These are phyloP conservation scores for Macaria notata DNA, from an alignment of 2,888 invertebrate genomes.

Conservation along the genomic window DNA sequence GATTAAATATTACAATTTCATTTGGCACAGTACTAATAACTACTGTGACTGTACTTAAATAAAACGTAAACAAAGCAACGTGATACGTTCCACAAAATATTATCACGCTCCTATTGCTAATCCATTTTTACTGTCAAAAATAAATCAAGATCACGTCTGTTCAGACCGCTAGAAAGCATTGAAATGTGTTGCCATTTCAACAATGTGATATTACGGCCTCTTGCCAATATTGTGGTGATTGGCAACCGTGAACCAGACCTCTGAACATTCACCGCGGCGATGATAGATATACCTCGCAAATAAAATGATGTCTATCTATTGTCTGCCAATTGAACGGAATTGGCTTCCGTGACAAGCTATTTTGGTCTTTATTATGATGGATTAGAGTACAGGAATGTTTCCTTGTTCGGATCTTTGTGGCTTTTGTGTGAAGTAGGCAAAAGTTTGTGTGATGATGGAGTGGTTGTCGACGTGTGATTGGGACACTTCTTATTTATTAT, in stretches of 20 bases:
- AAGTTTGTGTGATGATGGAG: no score
- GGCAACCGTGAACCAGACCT: slow-evolving; percentile 1
- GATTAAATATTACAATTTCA: no score
- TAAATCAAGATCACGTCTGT: background rate
- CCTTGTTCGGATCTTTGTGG: no score
- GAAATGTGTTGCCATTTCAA: background rate
- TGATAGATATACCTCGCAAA: background rate
- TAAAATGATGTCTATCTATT: background rate
- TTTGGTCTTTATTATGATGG: background rate
- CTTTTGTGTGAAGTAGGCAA: no score
- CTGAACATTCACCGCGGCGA: background rate
- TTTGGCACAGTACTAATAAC: no score
- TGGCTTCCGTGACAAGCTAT: background rate
- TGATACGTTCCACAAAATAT: no score
- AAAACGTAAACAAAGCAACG: no score
- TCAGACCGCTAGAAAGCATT: background rate
- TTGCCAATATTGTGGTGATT: slow-evolving; percentile 9
- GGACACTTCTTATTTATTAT: no score
- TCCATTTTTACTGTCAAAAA: background rate
- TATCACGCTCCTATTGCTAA: no score
- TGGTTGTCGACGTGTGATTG: no score
- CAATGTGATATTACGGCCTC: background rate
- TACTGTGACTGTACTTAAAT: no score
- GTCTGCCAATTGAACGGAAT: slow-evolving; percentile 2
- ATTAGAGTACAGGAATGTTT: no score